A percentile compares a stretch with the other conserved stretches of the same genome.
Evolutionary conservation across 2,113 vertebrate species (phyloP).

Genomic region (Notechis scutatus): DNA sequence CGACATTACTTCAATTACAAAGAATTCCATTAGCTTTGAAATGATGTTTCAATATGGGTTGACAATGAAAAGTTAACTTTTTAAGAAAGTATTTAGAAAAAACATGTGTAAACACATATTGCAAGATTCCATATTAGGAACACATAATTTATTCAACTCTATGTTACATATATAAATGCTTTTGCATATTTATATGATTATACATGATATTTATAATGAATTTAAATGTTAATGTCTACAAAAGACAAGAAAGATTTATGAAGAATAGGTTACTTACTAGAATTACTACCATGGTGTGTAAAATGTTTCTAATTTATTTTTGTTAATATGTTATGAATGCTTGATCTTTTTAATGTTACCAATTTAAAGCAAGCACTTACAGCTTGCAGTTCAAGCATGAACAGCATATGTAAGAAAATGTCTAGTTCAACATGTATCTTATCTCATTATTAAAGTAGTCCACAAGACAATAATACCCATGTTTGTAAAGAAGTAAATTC

Average conservation of each 20-base stretch:
- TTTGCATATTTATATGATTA: slow-evolving; percentile 69
- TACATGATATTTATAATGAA: slow-evolving; percentile 65
- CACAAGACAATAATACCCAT: not conserved
- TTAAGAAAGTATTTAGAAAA: slow-evolving; percentile 78
- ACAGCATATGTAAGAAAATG: slow-evolving; percentile 15
- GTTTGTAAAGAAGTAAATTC: not conserved
- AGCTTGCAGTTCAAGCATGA: not conserved
- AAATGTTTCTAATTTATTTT: slow-evolving; percentile 46
- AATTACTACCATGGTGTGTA: slow-evolving; percentile 31
- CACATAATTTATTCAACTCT: slow-evolving; percentile 85
- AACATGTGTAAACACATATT: not conserved
- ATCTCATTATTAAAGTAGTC: not conserved
- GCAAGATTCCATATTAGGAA: slow-evolving; percentile 74
- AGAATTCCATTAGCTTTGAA: slow-evolving; percentile 82
- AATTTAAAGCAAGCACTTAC: slow-evolving; percentile 46
- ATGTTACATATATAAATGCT: slow-evolving; percentile 74
- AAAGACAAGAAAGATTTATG: not conserved
- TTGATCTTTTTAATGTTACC: slow-evolving; percentile 48
- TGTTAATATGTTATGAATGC: slow-evolving; percentile 42
- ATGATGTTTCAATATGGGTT: slow-evolving; percentile 74
- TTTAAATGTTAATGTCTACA: slow-evolving; percentile 61
- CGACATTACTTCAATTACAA: slow-evolving; percentile 72
- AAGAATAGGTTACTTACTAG: slow-evolving; percentile 35
- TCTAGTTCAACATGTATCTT: not conserved
- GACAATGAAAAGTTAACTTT: slow-evolving; percentile 79